Conservation (phyloP, 1,140 invertebrate species). For the Sipha flava region DNA sequence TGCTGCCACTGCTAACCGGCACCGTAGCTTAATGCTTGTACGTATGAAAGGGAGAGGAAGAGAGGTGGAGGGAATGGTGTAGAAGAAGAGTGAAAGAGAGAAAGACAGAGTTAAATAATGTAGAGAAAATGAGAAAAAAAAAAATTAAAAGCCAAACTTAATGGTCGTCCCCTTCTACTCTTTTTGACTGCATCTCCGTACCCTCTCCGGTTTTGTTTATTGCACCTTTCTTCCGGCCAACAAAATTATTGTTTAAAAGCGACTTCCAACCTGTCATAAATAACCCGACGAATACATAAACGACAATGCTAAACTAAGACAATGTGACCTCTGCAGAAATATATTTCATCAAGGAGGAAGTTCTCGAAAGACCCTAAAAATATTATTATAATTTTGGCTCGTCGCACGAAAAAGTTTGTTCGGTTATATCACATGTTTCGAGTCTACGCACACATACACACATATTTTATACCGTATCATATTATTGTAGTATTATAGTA, state of each 20-base stretch:
- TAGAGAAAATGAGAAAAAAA: not conserved
- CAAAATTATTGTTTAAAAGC: constrained; percentile 22
- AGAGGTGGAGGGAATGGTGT: too few relatives aligned
- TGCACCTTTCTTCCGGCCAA: constrained; percentile 25
- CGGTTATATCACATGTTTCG: not conserved
- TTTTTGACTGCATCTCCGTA: not conserved
- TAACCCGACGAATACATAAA: constrained; percentile 5
- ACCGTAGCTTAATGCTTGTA: too few relatives aligned
- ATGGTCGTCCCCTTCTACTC: not conserved
- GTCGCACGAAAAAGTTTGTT: not conserved
- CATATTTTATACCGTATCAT: not conserved
- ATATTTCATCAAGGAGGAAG: constrained; percentile 14
- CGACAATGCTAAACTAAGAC: constrained; percentile 15
- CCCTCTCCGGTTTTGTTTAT: constrained; percentile 3
- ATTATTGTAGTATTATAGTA: too few relatives aligned
- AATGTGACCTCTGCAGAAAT: constrained; percentile 6
- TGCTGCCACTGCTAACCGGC: too few relatives aligned
- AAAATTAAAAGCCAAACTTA: constrained; percentile 29
- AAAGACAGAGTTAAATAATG: not conserved
- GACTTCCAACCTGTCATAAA: constrained; percentile 16
- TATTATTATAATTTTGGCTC: not conserved
- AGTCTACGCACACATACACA: too few relatives aligned
- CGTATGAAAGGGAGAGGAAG: too few relatives aligned
- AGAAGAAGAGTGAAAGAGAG: too few relatives aligned
- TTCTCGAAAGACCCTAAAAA: not conserved